These are phyloP conservation scores for Neuroscelio doddi DNA, from an alignment of 2,888 invertebrate genomes.

Conservation along the genomic window DNA sequence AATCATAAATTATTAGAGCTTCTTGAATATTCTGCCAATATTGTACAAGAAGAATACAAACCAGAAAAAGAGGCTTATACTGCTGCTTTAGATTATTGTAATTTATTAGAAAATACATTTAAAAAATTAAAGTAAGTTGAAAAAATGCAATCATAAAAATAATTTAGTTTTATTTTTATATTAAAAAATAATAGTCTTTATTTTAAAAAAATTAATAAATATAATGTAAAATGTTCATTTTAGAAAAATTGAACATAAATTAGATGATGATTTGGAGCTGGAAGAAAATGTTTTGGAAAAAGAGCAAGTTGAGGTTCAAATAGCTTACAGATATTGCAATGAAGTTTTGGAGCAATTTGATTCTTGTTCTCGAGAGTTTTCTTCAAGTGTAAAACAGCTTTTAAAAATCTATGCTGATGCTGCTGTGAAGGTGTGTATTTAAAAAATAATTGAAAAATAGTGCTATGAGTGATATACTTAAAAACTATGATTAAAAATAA, in stretches of 20 bases:
- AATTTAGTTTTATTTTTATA: constrained; percentile 10
- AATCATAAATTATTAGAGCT: constrained; percentile 60
- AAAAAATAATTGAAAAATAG: constrained; percentile 3
- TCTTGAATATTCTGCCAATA: constrained; percentile 43
- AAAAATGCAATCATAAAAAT: neutral
- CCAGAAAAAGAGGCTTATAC: constrained; percentile 53
- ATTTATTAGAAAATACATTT: constrained; percentile 53
- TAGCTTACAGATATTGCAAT: constrained; percentile 50
- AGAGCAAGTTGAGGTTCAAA: constrained; percentile 50
- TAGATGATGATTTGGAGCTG: constrained; percentile 54
- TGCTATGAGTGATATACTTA: neutral
- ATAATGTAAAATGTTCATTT: constrained; percentile 11
- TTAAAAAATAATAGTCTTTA: constrained; percentile 4
- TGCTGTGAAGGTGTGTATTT: constrained; percentile 55
- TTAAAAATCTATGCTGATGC: constrained; percentile 59
- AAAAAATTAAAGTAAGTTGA: constrained; percentile 57
- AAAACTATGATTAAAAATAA: neutral
- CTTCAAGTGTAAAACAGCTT: constrained; percentile 53
- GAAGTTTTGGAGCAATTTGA: constrained; percentile 53
- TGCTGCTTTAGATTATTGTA: constrained; percentile 56
- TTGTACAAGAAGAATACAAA: constrained; percentile 48
- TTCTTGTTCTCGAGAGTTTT: constrained; percentile 50
- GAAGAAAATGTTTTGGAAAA: constrained; percentile 48
- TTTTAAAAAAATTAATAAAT: constrained; percentile 3
- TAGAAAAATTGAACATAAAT: constrained; percentile 49